A percentile compares a stretch with the other conserved stretches of the same genome.
phyloP scores from a whole-genome alignment of 1,140 invertebrate genomes.

The Aricia agestis region DNA sequence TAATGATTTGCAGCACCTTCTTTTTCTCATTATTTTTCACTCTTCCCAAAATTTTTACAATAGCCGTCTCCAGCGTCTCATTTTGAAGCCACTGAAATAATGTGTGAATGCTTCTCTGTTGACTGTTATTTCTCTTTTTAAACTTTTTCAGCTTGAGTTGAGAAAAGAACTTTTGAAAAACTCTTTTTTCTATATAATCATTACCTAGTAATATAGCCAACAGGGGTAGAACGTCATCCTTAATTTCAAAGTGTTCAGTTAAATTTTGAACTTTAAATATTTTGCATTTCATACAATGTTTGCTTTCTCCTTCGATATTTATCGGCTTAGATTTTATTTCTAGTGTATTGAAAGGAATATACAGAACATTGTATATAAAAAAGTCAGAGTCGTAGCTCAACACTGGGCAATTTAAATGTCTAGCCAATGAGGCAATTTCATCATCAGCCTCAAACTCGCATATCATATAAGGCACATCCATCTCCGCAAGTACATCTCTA shows the following conservation, averaged over 20 bases:
- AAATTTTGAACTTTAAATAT: constrained; percentile 85
- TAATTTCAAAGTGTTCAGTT: constrained; percentile 79
- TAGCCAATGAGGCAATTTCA: constrained; percentile 87
- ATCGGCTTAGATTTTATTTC: constrained; percentile 64
- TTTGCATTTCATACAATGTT: constrained; percentile 76
- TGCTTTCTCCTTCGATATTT: constrained; percentile 42
- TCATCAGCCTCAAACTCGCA: constrained; percentile 92
- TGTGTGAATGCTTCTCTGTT: constrained; percentile 81
- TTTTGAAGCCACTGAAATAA: constrained; percentile 85
- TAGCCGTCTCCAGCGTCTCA: constrained; percentile 81
- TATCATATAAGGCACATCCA: constrained; percentile 80
- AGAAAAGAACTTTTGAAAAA: constrained; percentile 83
- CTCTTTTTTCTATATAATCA: constrained; percentile 85
- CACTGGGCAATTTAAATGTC: constrained; percentile 86
- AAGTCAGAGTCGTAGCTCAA: constrained; percentile 95
- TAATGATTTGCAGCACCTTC: constrained; percentile 76
- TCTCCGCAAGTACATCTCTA: constrained; percentile 79
- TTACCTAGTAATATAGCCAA: constrained; percentile 90
- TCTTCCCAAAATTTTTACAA: constrained; percentile 80
- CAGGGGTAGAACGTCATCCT: constrained; percentile 82
- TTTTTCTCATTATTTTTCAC: constrained; percentile 76
- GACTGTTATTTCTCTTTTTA: constrained; percentile 74
- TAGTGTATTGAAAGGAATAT: constrained; percentile 86
- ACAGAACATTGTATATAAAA: constrained; percentile 88
- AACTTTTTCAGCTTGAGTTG: constrained; percentile 80